Evolutionary conservation across 2,113 vertebrate genomes (phyloP).

Genomic region (Cavia aperea): DNA sequence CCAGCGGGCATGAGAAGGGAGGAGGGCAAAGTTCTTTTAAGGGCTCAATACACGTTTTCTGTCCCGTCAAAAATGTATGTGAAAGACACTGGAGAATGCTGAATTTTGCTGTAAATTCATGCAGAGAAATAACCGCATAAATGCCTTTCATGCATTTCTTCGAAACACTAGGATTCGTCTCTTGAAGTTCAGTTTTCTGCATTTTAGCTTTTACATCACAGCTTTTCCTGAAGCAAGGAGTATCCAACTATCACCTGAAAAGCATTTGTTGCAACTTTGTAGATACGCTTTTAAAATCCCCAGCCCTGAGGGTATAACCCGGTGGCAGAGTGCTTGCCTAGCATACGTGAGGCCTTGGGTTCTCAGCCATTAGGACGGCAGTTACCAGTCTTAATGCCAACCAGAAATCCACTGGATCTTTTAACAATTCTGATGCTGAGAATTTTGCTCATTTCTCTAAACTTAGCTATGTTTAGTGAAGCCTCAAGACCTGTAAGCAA

Average conservation of each 20-base stretch:
- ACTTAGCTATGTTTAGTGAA: fast-evolving
- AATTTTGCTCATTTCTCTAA: not conserved
- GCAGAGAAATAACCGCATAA: not conserved
- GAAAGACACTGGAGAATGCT: not conserved
- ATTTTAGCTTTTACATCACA: not conserved
- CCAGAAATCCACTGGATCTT: not conserved
- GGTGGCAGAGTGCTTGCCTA: not conserved
- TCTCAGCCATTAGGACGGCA: not conserved
- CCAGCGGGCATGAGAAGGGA: not conserved
- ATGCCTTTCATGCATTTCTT: not conserved
- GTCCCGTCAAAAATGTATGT: not conserved
- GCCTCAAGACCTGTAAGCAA: not conserved
- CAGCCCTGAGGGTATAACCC: not conserved
- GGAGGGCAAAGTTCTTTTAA: not conserved
- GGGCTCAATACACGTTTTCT: fast-evolving
- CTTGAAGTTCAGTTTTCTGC: not conserved
- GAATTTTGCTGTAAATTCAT: not conserved
- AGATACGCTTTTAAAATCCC: not conserved
- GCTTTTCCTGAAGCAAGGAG: not conserved
- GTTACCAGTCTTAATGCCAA: not conserved
- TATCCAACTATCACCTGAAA: not conserved
- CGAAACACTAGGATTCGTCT: not conserved
- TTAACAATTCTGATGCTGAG: too few species aligned
- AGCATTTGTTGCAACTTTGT: not conserved
- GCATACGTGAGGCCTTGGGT: not conserved